Percentiles rank a stretch among this genome's conserved stretches.
phyloP scores from a whole-genome alignment of 2,113 vertebrate species.

The Engystomops pustulosus region DNA sequence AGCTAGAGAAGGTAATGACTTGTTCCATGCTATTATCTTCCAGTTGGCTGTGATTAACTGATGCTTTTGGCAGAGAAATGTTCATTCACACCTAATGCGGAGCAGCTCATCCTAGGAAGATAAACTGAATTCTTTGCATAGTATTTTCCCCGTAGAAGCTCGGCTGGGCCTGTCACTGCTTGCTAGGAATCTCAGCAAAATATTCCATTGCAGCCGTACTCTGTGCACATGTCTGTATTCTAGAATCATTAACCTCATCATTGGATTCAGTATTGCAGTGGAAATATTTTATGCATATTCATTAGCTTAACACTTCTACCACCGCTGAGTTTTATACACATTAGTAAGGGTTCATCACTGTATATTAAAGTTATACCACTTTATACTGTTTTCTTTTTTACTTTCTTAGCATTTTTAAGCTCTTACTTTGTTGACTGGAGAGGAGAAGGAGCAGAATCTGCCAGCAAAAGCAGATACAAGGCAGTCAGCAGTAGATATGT shows the following conservation, averaged over 20 bases:
- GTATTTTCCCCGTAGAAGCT: slow-evolving; percentile 45
- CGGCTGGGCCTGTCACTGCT: slow-evolving; percentile 32
- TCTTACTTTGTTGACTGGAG: too few relatives aligned
- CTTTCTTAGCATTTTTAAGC: too few relatives aligned
- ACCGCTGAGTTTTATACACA: too few relatives aligned
- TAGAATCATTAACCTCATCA: slow-evolving; percentile 32
- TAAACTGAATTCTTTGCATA: slow-evolving; percentile 53
- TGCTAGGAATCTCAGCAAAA: slow-evolving; percentile 51
- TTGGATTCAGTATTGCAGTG: background rate
- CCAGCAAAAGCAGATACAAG: too few relatives aligned
- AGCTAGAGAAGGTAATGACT: slow-evolving; percentile 11
- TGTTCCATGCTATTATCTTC: slow-evolving; percentile 41
- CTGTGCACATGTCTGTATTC: slow-evolving; percentile 39
- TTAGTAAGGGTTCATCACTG: too few relatives aligned
- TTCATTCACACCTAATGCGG: slow-evolving; percentile 54
- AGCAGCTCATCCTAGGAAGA: slow-evolving; percentile 40
- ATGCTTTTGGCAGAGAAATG: slow-evolving; percentile 25
- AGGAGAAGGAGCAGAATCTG: too few relatives aligned
- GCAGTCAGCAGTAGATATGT: too few relatives aligned
- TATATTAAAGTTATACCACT: too few relatives aligned
- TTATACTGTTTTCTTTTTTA: too few relatives aligned
- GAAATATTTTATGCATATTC: background rate
- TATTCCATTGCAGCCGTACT: slow-evolving; percentile 37
- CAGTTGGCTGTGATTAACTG: slow-evolving; percentile 45
- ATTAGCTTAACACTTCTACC: background rate